A percentile compares a stretch with the other conserved stretches of the same genome.
Conservation (phyloP, 2,113 vertebrate species). For the Fulmarus glacialis region DNA sequence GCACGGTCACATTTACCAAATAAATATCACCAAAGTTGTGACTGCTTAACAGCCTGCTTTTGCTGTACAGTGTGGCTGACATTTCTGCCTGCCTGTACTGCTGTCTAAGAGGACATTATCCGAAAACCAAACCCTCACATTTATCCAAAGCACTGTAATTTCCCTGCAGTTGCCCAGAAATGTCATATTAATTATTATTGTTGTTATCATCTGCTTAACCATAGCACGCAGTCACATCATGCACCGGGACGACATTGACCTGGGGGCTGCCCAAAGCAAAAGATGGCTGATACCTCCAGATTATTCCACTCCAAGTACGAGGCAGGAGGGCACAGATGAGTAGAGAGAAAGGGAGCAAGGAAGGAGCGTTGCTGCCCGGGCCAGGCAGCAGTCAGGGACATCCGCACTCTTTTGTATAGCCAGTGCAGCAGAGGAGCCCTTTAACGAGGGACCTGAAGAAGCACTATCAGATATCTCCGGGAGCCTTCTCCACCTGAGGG, state of each 20-base stretch:
- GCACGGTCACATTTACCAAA: background rate
- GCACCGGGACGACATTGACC: rapidly evolving
- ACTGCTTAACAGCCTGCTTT: background rate
- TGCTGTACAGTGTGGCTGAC: rapidly evolving
- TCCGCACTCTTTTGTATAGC: background rate
- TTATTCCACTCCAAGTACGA: background rate
- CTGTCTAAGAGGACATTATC: background rate
- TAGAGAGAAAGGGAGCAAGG: background rate
- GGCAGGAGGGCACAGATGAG: rapidly evolving
- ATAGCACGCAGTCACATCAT: rapidly evolving
- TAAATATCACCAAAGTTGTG: background rate
- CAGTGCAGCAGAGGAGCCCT: background rate
- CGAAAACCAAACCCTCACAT: background rate
- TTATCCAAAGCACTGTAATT: background rate
- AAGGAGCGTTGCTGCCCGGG: rapidly evolving
- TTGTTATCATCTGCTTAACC: background rate
- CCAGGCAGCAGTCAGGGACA: background rate
- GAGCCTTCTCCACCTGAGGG: background rate
- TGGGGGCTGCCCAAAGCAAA: background rate
- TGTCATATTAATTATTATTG: background rate
- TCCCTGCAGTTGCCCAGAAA: background rate
- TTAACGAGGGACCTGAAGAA: background rate
- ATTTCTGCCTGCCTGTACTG: background rate
- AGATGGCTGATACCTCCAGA: background rate
- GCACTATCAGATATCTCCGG: background rate